A percentile compares a stretch with the other conserved stretches of the same genome.
Evolutionary conservation across 2,888 invertebrate genomes (phyloP).

Genomic region (Ormyrus labotus): DNA sequence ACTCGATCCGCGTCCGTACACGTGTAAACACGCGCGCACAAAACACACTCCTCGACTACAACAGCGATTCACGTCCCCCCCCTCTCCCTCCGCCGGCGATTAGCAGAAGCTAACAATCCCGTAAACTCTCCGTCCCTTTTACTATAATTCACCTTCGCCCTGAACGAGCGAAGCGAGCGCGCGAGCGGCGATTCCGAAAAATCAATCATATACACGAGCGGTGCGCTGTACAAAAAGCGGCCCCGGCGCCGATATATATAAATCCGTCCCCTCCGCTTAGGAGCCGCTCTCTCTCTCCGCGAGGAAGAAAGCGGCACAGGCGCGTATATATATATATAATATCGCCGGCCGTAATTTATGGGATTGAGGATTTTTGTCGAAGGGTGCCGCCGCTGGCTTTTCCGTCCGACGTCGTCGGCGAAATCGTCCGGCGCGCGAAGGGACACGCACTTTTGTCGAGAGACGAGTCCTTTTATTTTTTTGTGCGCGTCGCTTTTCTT

Average conservation of each 20-base stretch:
- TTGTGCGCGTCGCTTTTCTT: constrained; percentile 6
- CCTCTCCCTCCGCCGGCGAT: background rate
- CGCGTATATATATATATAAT: background rate
- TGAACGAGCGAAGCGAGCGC: background rate
- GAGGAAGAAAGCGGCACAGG: constrained; percentile 9
- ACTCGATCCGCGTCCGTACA: too few relatives aligned
- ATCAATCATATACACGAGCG: constrained; percentile 46
- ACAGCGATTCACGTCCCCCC: too few relatives aligned
- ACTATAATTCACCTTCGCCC: constrained; percentile 28
- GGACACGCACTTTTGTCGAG: constrained; percentile 47
- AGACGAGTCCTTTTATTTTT: background rate
- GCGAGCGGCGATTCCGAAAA: constrained; percentile 37
- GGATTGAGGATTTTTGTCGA: constrained; percentile 55
- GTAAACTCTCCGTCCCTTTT: constrained; percentile 7
- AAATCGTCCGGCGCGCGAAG: constrained; percentile 66
- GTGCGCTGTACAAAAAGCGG: background rate
- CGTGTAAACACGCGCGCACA: too few relatives aligned
- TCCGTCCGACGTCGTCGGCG: constrained; percentile 64
- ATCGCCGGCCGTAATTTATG: constrained; percentile 66
- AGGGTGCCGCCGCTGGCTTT: constrained; percentile 57
- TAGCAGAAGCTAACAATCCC: constrained; percentile 35
- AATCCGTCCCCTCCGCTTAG: constrained; percentile 2
- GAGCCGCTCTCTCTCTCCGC: constrained; percentile 22
- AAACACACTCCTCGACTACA: too few relatives aligned
- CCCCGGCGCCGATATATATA: background rate